Evolutionary conservation across 2,888 invertebrate genomes (phyloP).

Genomic region (Priocnemis perturbator): DNA sequence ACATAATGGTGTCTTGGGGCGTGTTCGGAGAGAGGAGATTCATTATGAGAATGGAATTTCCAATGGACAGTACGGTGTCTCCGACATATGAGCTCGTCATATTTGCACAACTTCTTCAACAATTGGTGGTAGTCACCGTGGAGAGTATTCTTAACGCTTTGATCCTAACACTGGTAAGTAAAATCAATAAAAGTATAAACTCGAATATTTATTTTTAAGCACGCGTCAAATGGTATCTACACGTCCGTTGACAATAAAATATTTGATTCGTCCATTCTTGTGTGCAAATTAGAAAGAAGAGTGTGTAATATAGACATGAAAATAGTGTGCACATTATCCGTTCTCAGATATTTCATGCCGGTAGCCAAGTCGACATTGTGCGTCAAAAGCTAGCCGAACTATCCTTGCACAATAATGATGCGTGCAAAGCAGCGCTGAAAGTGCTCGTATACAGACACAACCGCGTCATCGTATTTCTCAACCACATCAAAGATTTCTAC

Average conservation of each 20-base stretch:
- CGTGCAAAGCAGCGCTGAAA: background rate
- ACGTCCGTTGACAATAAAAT: no score
- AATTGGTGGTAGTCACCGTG: background rate
- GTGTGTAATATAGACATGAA: no score
- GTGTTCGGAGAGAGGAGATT: background rate
- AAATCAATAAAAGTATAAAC: background rate
- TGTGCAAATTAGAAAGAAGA: no score
- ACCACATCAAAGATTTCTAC: constrained; percentile 34
- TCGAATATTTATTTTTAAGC: no score
- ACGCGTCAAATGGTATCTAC: no score
- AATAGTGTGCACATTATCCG: no score
- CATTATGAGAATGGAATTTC: constrained; percentile 1
- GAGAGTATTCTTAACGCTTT: constrained; percentile 16
- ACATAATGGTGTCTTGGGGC: background rate
- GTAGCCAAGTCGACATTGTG: constrained; percentile 12
- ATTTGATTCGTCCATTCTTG: no score
- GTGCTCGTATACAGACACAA: constrained; percentile 21
- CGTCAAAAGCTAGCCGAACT: background rate
- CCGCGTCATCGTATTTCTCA: constrained; percentile 27
- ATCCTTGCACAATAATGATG: background rate
- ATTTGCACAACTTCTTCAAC: background rate
- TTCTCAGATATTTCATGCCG: background rate
- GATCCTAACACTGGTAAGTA: constrained; percentile 14
- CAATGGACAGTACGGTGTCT: constrained; percentile 3
- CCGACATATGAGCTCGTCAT: background rate